phyloP scores from a whole-genome alignment of 2,888 invertebrate species.

The Catocala sponsa region DNA sequence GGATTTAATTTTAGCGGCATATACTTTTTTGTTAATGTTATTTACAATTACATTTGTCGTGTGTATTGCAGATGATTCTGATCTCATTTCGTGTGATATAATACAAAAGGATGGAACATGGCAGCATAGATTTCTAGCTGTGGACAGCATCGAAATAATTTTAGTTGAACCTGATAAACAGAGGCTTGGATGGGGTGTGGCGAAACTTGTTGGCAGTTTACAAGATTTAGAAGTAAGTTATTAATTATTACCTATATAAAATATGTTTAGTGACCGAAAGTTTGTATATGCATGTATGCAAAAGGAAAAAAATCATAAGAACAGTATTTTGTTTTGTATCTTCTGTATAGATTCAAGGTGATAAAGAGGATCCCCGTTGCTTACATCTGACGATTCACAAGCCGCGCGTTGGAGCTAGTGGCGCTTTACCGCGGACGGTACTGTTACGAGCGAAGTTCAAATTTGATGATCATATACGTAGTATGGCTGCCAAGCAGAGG shows the following conservation, averaged over 20 bases:
- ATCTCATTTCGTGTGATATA: conserved; percentile 98
- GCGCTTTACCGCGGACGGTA: conserved; percentile 92
- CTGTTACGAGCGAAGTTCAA: conserved; percentile 97
- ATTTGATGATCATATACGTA: conserved; percentile 99
- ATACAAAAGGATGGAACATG: conserved; percentile 96
- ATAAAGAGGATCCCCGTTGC: conserved; percentile 98
- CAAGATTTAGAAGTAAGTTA: conserved; percentile 95
- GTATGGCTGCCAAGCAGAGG: conserved; percentile 99
- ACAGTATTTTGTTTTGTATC: neutral
- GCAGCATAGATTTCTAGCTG: conserved; percentile 97
- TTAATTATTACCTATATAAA: neutral
- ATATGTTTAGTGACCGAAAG: too few relatives aligned
- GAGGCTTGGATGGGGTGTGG: conserved; percentile 98
- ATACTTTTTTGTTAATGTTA: neutral
- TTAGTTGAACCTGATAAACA: conserved; percentile 98
- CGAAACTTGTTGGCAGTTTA: conserved; percentile 97
- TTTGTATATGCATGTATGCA: too few relatives aligned
- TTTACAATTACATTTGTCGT: neutral
- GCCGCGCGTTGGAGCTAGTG: conserved; percentile 88
- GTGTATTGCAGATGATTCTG: conserved; percentile 95
- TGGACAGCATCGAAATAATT: conserved; percentile 97
- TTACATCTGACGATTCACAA: conserved; percentile 97
- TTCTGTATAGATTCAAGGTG: conserved; percentile 91
- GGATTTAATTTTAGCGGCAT: neutral
- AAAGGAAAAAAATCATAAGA: too few relatives aligned